These are phyloP conservation scores for Hymenochirus boettgeri DNA, from an alignment of 2,113 vertebrate species.

Conservation along the genomic window DNA sequence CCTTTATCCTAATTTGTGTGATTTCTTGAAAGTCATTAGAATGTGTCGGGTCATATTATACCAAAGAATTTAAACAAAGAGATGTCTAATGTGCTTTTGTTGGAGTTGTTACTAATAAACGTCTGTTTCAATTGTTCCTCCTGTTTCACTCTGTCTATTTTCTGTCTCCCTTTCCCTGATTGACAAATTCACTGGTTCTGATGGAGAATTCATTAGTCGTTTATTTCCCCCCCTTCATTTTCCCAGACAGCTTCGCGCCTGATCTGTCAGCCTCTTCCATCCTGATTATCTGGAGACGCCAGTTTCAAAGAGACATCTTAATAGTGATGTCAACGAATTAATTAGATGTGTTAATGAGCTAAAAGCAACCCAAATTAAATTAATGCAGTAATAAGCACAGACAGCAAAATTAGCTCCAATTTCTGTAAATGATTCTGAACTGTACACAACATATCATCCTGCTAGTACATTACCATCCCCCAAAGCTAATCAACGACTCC, in stretches of 20 bases:
- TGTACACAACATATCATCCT: constrained; percentile 98
- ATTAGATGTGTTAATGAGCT: constrained; percentile 99
- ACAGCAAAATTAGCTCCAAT: constrained; percentile 99
- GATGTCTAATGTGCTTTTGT: constrained; percentile 27
- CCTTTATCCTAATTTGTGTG: too few relatives aligned
- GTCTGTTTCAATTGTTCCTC: constrained; percentile 40
- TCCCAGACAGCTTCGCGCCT: constrained; percentile 79
- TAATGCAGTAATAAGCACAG: constrained; percentile 99
- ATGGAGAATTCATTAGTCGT: constrained; percentile 74
- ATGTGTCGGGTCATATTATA: constrained; percentile 28
- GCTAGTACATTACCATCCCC: constrained; percentile 95
- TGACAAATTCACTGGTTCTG: constrained; percentile 58
- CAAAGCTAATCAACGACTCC: constrained; percentile 99
- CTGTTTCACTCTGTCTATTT: constrained; percentile 57
- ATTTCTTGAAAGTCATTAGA: constrained; percentile 23
- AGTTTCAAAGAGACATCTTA: constrained; percentile 99
- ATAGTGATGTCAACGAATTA: constrained; percentile 99
- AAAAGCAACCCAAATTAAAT: constrained; percentile 99
- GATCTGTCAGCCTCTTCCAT: constrained; percentile 93
- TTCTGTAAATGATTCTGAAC: constrained; percentile 99
- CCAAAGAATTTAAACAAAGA: constrained; percentile 24
- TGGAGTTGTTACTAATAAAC: constrained; percentile 38
- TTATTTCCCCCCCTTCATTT: constrained; percentile 44
- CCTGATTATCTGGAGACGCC: constrained; percentile 99
- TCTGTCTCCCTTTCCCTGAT: constrained; percentile 59